Percentiles rank a stretch among this genome's conserved stretches.
phyloP scores from a whole-genome alignment of 2,797 vertebrate species.

The Hypotaenidia okinawae region DNA sequence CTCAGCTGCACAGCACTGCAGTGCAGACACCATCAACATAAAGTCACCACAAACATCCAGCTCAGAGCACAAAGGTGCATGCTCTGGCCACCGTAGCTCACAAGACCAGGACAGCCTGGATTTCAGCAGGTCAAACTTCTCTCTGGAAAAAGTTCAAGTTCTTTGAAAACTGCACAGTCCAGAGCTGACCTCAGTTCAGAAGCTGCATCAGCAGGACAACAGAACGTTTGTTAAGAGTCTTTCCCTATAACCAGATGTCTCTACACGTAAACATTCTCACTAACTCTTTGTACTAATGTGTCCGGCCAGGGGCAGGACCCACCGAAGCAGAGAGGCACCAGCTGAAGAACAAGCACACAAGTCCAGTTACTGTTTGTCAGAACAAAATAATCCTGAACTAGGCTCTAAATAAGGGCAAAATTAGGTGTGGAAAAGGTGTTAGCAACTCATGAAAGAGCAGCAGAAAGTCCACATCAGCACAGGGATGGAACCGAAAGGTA shows the following conservation, averaged over 20 bases:
- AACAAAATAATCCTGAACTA: neutral
- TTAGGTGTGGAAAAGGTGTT: neutral
- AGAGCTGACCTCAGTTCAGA: neutral
- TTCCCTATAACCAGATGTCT: neutral
- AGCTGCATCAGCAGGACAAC: neutral
- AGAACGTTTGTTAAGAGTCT: neutral
- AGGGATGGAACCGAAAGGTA: neutral
- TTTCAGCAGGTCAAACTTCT: neutral
- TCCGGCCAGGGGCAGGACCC: too few species aligned
- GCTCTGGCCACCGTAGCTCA: neutral
- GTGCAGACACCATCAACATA: neutral
- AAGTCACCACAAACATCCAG: neutral
- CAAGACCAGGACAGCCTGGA: neutral
- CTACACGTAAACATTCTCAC: neutral
- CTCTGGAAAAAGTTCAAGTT: neutral
- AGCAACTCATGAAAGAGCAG: neutral
- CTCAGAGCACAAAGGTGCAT: neutral
- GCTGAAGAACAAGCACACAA: neutral
- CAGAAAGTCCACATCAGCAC: neutral
- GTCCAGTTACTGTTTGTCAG: neutral
- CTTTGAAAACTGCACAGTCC: neutral
- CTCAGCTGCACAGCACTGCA: neutral
- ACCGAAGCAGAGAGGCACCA: neutral
- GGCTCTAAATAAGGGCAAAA: neutral
- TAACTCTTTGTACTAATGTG: neutral